Percentiles rank a stretch among this genome's conserved stretches.
Evolutionary conservation across 2,113 vertebrate species (phyloP).

Genomic region (Holacanthus passer): DNA sequence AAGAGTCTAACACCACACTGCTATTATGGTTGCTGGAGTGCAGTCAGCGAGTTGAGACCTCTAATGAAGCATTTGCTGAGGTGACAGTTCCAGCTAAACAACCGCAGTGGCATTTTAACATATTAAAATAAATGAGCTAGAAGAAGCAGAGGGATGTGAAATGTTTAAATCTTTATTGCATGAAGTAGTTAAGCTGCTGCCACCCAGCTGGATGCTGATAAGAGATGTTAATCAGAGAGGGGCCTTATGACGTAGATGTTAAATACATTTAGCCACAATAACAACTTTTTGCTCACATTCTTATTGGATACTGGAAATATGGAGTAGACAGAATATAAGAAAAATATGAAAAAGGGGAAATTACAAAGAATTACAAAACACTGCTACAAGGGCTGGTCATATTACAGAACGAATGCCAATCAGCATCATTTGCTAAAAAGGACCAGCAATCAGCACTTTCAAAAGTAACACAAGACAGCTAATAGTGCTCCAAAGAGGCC

Average conservation of each 20-base stretch:
- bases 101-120: slow-evolving; percentile 56
- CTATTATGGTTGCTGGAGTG: slow-evolving; percentile 27
- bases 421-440: slow-evolving; percentile 5
- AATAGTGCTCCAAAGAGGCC: slow-evolving; percentile 17
- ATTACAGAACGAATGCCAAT: slow-evolving; percentile 1
- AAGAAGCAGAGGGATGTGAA: slow-evolving; percentile 42
- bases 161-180: slow-evolving; percentile 41
- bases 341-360: background rate
- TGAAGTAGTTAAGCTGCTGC: slow-evolving; percentile 25
- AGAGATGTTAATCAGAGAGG: slow-evolving; percentile 17
- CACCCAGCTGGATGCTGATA: slow-evolving; percentile 37
- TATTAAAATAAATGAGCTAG: slow-evolving; percentile 64
- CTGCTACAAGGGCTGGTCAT: background rate
- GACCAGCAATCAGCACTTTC: slow-evolving; percentile 16
- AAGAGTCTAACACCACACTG: slow-evolving; percentile 23
- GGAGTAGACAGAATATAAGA: background rate
- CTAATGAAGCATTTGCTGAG: slow-evolving; percentile 79
- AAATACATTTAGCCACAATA: slow-evolving; percentile 7
- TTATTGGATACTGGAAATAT: background rate
- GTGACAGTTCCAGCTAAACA: slow-evolving; percentile 60
- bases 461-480: slow-evolving; percentile 20
- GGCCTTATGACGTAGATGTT: background rate
- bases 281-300: background rate
- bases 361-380: background rate
- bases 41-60: slow-evolving; percentile 57